Conservation (phyloP, 2,888 invertebrate genomes). For the Hirtodrosophila histrioides region DNA sequence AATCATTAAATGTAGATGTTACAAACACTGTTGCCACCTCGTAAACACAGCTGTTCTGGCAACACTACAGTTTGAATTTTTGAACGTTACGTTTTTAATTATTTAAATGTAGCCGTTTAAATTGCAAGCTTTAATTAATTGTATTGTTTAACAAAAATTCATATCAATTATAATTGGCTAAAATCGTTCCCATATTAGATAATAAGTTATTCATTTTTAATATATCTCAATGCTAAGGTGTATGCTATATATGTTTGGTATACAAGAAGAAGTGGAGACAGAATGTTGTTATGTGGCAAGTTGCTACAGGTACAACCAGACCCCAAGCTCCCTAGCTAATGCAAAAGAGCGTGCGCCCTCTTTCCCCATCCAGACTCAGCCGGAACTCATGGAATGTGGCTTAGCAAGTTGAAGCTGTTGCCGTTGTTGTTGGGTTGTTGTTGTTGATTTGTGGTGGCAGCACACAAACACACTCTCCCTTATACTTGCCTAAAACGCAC, state of each 20-base stretch:
- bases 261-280: conserved; percentile 27
- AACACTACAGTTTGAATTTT: neutral
- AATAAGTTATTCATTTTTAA: neutral
- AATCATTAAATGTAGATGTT: neutral
- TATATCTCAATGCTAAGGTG: neutral
- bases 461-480: conserved; percentile 22
- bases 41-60: conserved; percentile 9
- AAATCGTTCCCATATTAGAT: too few species aligned
- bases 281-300: conserved; percentile 55
- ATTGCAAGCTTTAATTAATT: too few species aligned
- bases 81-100: conserved; percentile 10
- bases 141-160: too few species aligned
- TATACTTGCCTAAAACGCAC: conserved; percentile 23
- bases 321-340: conserved; percentile 21
- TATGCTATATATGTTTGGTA: conserved; percentile 30
- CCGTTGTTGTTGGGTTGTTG: conserved; percentile 24
- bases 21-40: conserved; percentile 8
- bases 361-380: conserved; percentile 39
- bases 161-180: too few species aligned
- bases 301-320: conserved; percentile 31
- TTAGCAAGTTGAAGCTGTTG: conserved; percentile 63
- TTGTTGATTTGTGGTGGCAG: conserved; percentile 24
- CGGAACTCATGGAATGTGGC: conserved; percentile 67
- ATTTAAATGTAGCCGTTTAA: neutral
- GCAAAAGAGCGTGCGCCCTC: conserved; percentile 52